phyloP scores from a whole-genome alignment of 2,888 invertebrate species.

The Nysson spinosus region DNA sequence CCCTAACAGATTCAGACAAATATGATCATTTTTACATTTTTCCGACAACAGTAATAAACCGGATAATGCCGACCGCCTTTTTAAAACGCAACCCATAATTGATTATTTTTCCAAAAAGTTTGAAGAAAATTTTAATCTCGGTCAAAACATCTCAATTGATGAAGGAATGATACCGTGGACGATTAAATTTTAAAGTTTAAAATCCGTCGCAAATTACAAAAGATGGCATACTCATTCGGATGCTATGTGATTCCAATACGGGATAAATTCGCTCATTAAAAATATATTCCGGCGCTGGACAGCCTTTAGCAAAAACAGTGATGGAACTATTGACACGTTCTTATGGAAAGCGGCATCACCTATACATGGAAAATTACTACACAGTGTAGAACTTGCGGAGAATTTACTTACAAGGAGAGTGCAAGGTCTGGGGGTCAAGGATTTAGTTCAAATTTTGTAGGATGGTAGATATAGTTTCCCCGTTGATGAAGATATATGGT shows the following conservation, averaged over 20 bases:
- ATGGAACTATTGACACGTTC: conserved; percentile 8
- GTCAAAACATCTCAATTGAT: conserved; percentile 28
- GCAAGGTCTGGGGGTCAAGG: too few species aligned
- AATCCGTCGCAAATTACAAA: conserved; percentile 33
- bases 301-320: conserved; percentile 5
- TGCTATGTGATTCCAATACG: conserved; percentile 26
- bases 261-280: conserved; percentile 24
- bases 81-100: conserved; percentile 24
- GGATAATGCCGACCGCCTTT: conserved; percentile 6
- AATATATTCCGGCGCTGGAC: conserved; percentile 6
- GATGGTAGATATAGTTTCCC: too few species aligned
- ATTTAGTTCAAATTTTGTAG: too few species aligned
- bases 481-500: too few species aligned
- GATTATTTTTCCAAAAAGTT: conserved; percentile 36
- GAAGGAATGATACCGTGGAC: conserved; percentile 31
- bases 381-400: conserved; percentile 20
- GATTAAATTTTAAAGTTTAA: conserved; percentile 27
- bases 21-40: conserved; percentile 17
- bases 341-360: conserved; percentile 22
- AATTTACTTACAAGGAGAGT: conserved; percentile 11
- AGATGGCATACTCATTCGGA: conserved; percentile 31
- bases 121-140: conserved; percentile 27
- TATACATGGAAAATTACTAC: conserved; percentile 31
- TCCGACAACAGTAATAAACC: conserved; percentile 9
- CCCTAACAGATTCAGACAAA: conserved; percentile 10